Base-by-base conservation (phyloP, 2,113 vertebrate species). In the Proterorhinus semilunaris region DNA sequence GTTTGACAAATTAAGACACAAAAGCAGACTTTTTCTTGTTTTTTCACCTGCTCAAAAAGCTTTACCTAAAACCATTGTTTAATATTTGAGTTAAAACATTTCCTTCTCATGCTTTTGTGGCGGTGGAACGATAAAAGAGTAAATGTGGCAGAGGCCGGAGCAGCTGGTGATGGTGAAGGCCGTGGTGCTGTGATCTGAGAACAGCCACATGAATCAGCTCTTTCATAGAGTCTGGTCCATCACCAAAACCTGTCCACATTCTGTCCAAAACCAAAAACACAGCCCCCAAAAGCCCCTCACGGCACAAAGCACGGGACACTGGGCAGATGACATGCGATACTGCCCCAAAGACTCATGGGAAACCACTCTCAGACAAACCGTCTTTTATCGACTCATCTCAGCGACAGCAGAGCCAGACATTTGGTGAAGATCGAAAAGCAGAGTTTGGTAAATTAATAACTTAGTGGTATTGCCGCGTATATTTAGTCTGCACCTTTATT, bases 311-410 rank as follows among this genome's bases (percentile, higher is more conserved):
- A 36, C 57, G 7, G 57, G 43, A 59, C 27, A 51, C 9, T 51
- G 49, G 49, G 10, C 49, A 51, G 49, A 51, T 51, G 49, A 51
- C 49, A 51, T 13, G 12, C 36, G 43, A 59, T 36, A 59, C 57
- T 36, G 57, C 57, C 57, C 36, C 27, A 59, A 59, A 59, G 57
- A 12, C 57, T 59, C 57, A 59, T 59, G 57, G 57, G 57, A 59
- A 59, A 12, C 8, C 12, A 43, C 36, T 43, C 57, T 51, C 49
- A 5, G 6, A 55, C 36, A 36, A 43, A 59, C 36, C 15, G 55
- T 59, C 57, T 42, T 59, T 59, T 59, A 59, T 59, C 53, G 3
- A 16, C 53, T 54, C 57, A 15, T 59, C 36, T 59, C 57, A 59
- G 57, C 27, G 44, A 59, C 11, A 59, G 5, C 57, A 59, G 36